A percentile compares a stretch with the other conserved stretches of the same genome.
phyloP scores from a whole-genome alignment of 2,888 invertebrate genomes.

The Tolmerus cingulatus region DNA sequence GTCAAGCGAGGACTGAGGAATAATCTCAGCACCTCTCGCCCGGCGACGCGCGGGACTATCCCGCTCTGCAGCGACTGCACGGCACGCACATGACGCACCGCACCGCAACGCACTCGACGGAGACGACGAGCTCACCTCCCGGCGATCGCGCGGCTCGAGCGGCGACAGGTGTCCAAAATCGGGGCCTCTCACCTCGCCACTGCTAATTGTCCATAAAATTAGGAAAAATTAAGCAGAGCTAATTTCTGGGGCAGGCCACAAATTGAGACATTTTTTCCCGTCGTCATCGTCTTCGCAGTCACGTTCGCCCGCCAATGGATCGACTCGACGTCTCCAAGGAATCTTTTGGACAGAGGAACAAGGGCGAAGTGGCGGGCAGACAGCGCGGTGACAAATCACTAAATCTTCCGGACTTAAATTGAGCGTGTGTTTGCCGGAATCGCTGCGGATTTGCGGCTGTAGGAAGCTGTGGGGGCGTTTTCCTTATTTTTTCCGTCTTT shows the following conservation, averaged over 20 bases:
- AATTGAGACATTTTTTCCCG: constrained; percentile 11
- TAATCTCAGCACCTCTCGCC: background rate
- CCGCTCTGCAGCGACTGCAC: background rate
- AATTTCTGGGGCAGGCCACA: constrained; percentile 22
- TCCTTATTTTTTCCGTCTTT: background rate
- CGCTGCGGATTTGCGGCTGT: background rate
- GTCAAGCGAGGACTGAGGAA: background rate
- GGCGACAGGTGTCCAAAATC: constrained; percentile 12
- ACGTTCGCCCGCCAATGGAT: background rate
- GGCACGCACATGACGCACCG: background rate
- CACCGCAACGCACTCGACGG: background rate
- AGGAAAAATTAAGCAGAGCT: constrained; percentile 33
- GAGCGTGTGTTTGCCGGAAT: background rate
- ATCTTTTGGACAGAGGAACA: background rate
- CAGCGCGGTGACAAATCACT: constrained; percentile 11
- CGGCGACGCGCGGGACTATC: background rate
- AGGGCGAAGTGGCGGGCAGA: background rate
- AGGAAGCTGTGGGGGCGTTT: background rate
- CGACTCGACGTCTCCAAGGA: background rate
- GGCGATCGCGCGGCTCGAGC: background rate
- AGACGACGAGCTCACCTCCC: background rate
- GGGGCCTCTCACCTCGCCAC: background rate
- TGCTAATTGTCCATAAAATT: constrained; percentile 39
- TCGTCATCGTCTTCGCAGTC: background rate
- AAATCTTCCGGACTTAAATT: constrained; percentile 6